phyloP scores from a whole-genome alignment of 2,888 invertebrate genomes.

The Electrophaes corylata region DNA sequence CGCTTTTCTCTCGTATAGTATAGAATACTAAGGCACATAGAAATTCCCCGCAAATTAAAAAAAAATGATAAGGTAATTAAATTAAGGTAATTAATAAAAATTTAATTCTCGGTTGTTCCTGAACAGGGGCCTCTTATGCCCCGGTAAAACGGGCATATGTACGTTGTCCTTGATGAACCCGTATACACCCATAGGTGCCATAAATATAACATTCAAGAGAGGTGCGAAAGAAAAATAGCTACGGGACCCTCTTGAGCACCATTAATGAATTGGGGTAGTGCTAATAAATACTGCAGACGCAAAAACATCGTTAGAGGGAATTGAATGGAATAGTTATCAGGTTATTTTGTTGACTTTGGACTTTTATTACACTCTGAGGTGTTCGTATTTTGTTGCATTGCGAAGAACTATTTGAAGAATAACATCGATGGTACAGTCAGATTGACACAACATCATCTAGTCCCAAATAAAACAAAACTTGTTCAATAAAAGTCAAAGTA shows the following conservation, averaged over 20 bases:
- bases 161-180: background rate
- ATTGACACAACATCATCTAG: no score
- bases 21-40: no score
- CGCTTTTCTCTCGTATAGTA: no score
- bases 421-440: no score
- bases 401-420: background rate
- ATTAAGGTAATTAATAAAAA: no score
- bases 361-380: conserved; percentile 20
- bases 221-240: conserved; percentile 62
- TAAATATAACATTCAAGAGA: conserved; percentile 60
- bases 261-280: conserved; percentile 64
- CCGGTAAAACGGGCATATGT: background rate
- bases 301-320: conserved; percentile 52
- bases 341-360: conserved; percentile 31
- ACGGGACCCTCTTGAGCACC: conserved; percentile 48
- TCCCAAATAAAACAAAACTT: no score
- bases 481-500: no score
- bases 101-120: background rate
- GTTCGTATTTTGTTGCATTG: conserved; percentile 11
- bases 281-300: conserved; percentile 55
- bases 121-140: background rate
- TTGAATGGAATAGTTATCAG: conserved; percentile 33
- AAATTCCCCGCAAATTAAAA: no score
- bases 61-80: no score
- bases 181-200: conserved; percentile 51